phyloP scores from a whole-genome alignment of 2,113 vertebrate genomes.

The Uria aalge region DNA sequence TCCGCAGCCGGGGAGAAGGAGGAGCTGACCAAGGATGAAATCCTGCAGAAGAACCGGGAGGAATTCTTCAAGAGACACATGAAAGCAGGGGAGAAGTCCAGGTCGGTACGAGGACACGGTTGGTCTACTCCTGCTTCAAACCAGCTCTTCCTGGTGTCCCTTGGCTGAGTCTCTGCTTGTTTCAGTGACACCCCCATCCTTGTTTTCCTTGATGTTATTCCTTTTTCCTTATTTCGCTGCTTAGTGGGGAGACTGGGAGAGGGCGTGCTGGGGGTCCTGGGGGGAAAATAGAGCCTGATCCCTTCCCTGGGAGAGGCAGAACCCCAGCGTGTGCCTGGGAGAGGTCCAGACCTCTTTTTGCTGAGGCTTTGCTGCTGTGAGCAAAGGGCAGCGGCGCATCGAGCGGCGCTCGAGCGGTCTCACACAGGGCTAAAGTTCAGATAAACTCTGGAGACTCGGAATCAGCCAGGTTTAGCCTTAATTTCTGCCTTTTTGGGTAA shows the following conservation, averaged over 20 bases:
- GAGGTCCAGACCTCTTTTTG: background rate
- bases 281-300: background rate
- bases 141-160: background rate
- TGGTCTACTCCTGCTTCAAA: rapidly evolving
- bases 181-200: background rate
- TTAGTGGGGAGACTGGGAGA: background rate
- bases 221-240: background rate
- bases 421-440: background rate
- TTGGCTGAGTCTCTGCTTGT: background rate
- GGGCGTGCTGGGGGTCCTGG: rapidly evolving
- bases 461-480: background rate
- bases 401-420: rapidly evolving
- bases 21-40: constrained; percentile 84
- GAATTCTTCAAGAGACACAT: constrained; percentile 88
- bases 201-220: background rate
- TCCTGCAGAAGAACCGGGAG: constrained; percentile 85
- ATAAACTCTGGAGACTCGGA: background rate
- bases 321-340: background rate
- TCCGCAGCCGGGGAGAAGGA: constrained; percentile 70
- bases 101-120: constrained; percentile 48
- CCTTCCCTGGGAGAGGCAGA: background rate
- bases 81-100: constrained; percentile 78
- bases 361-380: background rate
- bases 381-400: background rate
- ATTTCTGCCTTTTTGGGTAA: background rate